Evolutionary conservation across 2,113 vertebrate genomes (phyloP).

Genomic region (Perca fluviatilis): DNA sequence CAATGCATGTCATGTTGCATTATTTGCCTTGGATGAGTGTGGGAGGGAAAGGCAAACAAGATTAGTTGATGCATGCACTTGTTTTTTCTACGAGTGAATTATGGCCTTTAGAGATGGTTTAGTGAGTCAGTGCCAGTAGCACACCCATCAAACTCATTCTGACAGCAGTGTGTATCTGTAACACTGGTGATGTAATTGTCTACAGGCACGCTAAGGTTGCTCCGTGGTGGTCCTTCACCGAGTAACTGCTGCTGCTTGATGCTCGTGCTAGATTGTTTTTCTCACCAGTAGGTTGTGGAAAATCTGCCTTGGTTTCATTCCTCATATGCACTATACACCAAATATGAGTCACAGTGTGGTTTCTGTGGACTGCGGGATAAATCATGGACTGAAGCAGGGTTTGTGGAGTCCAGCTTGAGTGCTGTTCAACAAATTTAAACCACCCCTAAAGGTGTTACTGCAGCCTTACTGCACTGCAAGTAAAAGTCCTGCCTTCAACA

Average conservation of each 20-base stretch:
- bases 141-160: constrained; percentile 58
- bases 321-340: not conserved
- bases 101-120: constrained; percentile 65
- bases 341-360: constrained; percentile 11
- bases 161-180: constrained; percentile 43
- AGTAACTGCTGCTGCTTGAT: constrained; percentile 21
- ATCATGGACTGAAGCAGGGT: constrained; percentile 17
- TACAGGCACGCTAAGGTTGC: constrained; percentile 38
- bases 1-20: constrained; percentile 73
- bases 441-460: not conserved
- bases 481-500: not conserved
- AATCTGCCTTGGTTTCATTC: constrained; percentile 24
- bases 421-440: constrained; percentile 9
- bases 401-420: constrained; percentile 19
- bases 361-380: constrained; percentile 28
- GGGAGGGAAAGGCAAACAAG: constrained; percentile 73
- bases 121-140: constrained; percentile 64
- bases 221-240: constrained; percentile 51
- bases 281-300: constrained; percentile 18
- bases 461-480: not conserved
- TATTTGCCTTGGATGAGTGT: constrained; percentile 68
- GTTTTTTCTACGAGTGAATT: constrained; percentile 62
- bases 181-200: constrained; percentile 35
- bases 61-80: constrained; percentile 72
- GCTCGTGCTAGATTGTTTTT: constrained; percentile 9